Percentiles rank a stretch among this genome's conserved stretches.
Conservation (phyloP, 2,797 vertebrate genomes). For the Tragopan temminckii region DNA sequence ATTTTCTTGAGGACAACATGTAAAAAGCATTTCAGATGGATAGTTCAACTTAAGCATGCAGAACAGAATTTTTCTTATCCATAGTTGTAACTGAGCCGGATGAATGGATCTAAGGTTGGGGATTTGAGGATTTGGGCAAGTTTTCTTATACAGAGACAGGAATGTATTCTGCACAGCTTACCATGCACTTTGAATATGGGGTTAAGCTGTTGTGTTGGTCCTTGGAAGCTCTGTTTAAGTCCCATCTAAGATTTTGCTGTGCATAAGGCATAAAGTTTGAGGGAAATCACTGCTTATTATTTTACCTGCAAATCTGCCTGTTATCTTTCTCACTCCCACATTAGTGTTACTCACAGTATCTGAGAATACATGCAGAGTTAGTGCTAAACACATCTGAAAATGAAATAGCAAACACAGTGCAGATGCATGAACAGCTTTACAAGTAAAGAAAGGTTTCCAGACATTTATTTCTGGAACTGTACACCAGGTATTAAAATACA, state of each 20-base stretch:
- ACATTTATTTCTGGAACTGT: slow-evolving; percentile 99
- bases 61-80: background rate
- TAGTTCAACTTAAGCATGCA: background rate
- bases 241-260: background rate
- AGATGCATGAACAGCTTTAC: slow-evolving; percentile 56
- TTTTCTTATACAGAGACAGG: background rate
- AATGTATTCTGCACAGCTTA: accelerated
- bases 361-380: background rate
- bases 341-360: accelerated
- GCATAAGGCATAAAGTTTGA: background rate
- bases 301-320: accelerated
- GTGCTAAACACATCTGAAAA: background rate
- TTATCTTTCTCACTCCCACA: background rate
- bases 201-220: accelerated
- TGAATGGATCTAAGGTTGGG: background rate
- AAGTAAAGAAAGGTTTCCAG: slow-evolving; percentile 90
- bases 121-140: background rate
- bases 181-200: accelerated
- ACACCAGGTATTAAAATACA: slow-evolving; percentile 99
- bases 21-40: background rate
- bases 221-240: background rate
- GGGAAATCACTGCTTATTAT: background rate
- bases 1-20: background rate
- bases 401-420: background rate
- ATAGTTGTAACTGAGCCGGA: background rate